Evolutionary conservation across 2,113 vertebrate species (phyloP), one percentile per base, ranked within the genome.

Genomic region (Penelope pileata): DNA sequence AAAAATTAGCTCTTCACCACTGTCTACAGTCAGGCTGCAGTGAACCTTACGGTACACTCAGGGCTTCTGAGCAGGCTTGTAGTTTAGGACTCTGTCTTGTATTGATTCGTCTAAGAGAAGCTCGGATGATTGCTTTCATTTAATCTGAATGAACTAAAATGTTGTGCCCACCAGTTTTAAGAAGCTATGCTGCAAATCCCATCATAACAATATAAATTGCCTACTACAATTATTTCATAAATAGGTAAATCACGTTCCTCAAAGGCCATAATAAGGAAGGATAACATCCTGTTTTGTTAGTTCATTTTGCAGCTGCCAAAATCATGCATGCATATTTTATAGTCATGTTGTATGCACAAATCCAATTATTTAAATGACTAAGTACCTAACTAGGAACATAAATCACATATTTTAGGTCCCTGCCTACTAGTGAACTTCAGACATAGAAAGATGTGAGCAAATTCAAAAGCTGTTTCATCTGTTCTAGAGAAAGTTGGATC

Each of bases 301-400:
- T 51, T 89, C 86, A 79, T 86, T 92, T 93, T 81, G 69, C 34
- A 89, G 60, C 30, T 93, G 48, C 43, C 58, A 54, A 93, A 94
- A 68, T 54, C 56, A 92, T 29, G 59, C 15, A 43, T 45, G 6
- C 27, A n/a, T 73, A 69, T 85, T 91, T 97, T 85, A 82, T 43
- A 82, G 16, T 78, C 93, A 36, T 45, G 53, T 29, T 66, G 32
- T 70, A 40, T 48, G 24, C 53, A 76, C 15, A 73, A 45, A 80
- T 80, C 29, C 29, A 68, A 85, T 89, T 87, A 86, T 68, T 92
- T 78, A 86, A 91, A 92, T 72, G 2, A 64, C 21, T 60, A 78
- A 59, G 12, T 53, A 59, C 43, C 43, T 62, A 78, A 68, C 47
- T 76, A 21, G 64, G 77, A 86, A 60, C 16, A 94, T 68, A 84